Conservation (phyloP, 2,797 vertebrate species). For the Alcedo atthis region DNA sequence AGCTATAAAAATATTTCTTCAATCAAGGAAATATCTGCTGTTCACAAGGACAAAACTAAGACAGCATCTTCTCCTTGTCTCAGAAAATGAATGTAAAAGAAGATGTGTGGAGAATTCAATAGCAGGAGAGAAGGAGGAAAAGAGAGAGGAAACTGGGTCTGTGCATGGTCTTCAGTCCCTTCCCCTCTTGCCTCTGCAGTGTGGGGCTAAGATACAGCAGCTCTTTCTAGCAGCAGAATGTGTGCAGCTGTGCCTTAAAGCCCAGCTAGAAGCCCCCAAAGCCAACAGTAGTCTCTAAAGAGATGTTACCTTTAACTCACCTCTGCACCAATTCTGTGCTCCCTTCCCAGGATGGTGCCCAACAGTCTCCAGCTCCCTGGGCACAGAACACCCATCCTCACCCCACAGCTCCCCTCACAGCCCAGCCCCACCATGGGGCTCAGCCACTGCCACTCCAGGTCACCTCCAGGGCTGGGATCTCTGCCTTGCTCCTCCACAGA, state of each 20-base stretch:
- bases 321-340: neutral
- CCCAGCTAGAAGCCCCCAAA: neutral
- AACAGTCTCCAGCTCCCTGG: neutral
- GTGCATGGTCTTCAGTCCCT: neutral
- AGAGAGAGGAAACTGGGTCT: neutral
- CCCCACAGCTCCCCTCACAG: rapidly evolving
- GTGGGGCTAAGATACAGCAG: no score
- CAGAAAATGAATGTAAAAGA: conserved; percentile 60
- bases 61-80: conserved; percentile 22
- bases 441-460: neutral
- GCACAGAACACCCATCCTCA: neutral
- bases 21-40: conserved; percentile 8
- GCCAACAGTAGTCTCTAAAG: neutral
- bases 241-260: neutral
- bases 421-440: rapidly evolving
- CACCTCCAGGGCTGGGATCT: neutral
- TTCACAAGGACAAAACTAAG: conserved; percentile 62
- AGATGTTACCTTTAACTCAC: neutral
- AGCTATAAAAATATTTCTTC: conserved; percentile 61
- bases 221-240: neutral
- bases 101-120: neutral
- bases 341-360: neutral
- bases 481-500: neutral
- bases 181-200: neutral
- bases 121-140: neutral